Conservation (phyloP, 2,888 invertebrate genomes). For the Beris morrisii region DNA sequence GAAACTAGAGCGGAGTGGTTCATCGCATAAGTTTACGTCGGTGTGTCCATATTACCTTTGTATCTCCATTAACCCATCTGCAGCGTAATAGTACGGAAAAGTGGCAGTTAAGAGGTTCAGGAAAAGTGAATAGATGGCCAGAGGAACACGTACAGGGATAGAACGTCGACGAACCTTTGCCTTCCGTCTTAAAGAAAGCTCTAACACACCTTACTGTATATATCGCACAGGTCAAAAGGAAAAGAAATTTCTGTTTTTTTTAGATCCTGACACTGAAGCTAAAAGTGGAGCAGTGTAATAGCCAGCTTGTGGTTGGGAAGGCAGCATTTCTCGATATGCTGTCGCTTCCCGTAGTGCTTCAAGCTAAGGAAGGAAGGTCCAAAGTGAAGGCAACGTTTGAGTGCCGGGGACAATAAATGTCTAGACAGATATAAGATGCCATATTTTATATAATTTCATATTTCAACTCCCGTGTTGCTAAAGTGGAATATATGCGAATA, state of each 20-base stretch:
- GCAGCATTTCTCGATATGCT: not conserved
- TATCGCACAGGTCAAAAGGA: constrained; percentile 21
- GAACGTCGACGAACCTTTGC: not conserved
- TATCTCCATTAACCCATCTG: constrained; percentile 37
- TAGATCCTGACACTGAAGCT: constrained; percentile 13
- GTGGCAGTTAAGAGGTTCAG: constrained; percentile 35
- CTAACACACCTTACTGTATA: constrained; percentile 1
- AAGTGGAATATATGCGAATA: too few species aligned
- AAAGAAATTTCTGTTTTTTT: constrained; percentile 24
- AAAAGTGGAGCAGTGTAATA: constrained; percentile 1
- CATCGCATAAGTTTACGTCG: constrained; percentile 36
- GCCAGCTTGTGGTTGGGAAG: not conserved
- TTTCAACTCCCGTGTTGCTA: not conserved
- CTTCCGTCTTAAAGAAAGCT: not conserved
- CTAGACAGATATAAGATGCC: constrained; percentile 38
- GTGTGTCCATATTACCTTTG: constrained; percentile 36
- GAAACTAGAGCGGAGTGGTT: constrained; percentile 25
- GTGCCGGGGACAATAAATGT: constrained; percentile 38
- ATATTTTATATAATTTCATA: constrained; percentile 36
- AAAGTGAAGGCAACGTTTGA: constrained; percentile 26
- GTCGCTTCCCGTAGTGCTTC: not conserved
- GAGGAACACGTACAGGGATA: constrained; percentile 8
- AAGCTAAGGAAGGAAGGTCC: not conserved
- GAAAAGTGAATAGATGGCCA: constrained; percentile 5
- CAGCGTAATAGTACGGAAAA: constrained; percentile 37